These are phyloP conservation scores for Toxotes chatareus DNA, from an alignment of 2,113 vertebrate species.

Conservation along the genomic window DNA sequence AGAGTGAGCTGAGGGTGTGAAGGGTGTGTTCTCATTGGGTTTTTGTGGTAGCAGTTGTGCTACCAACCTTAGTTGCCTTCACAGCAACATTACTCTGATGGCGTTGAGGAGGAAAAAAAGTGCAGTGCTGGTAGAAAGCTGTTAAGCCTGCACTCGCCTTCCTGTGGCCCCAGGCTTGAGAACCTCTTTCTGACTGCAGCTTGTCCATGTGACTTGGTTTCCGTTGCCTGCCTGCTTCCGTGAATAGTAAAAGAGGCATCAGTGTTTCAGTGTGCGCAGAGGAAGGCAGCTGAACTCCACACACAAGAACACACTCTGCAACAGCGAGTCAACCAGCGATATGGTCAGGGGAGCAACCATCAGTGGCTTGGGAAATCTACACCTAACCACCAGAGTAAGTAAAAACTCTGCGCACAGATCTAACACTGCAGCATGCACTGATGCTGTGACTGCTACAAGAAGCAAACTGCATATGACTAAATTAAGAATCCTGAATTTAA, in stretches of 20 bases:
- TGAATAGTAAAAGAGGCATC: conserved; percentile 71
- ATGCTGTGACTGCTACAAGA: not conserved
- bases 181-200: conserved; percentile 73
- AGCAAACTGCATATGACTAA: not conserved
- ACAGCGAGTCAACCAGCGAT: conserved; percentile 62
- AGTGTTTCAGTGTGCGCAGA: conserved; percentile 43
- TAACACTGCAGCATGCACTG: not conserved
- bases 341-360: conserved; percentile 77
- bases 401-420: conserved; percentile 1
- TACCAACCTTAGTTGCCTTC: conserved; percentile 21
- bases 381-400: conserved; percentile 81
- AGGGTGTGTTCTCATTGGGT: conserved; percentile 77
- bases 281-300: conserved; percentile 48
- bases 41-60: conserved; percentile 71
- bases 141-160: conserved; percentile 55
- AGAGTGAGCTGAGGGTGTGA: conserved; percentile 71
- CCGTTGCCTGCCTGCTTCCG: conserved; percentile 85
- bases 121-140: conserved; percentile 31
- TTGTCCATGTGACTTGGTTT: conserved; percentile 86
- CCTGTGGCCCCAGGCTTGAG: conserved; percentile 66
- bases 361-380: conserved; percentile 76
- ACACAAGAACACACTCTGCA: conserved; percentile 42
- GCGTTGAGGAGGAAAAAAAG: not conserved
- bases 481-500: not conserved
- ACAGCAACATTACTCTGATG: not conserved